phyloP scores from a whole-genome alignment of 2,888 invertebrate genomes.

The Phlogophora meticulosa region DNA sequence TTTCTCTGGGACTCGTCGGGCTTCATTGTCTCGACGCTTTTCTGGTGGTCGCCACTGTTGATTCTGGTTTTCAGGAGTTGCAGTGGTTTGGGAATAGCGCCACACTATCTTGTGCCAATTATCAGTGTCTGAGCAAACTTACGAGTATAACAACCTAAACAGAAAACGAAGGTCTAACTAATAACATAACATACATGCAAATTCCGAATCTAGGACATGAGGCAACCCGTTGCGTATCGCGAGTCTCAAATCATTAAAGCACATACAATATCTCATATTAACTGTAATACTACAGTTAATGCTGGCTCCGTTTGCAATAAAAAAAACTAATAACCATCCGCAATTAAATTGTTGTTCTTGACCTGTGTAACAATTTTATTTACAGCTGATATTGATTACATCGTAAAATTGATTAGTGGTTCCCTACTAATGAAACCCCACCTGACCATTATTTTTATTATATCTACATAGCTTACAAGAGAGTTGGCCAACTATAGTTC shows the following conservation, averaged over 20 bases:
- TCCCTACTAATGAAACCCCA: conserved; percentile 8
- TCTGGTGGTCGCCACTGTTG: no score
- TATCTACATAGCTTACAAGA: no score
- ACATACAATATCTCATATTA: conserved; percentile 65
- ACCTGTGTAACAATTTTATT: conserved; percentile 47
- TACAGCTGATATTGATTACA: conserved; percentile 35
- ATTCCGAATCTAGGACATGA: conserved; percentile 69
- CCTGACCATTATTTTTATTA: background rate
- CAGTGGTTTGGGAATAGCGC: no score
- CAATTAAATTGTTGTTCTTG: conserved; percentile 59
- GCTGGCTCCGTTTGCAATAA: conserved; percentile 62
- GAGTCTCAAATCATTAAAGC: conserved; percentile 58
- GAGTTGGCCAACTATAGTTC: no score
- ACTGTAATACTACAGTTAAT: conserved; percentile 74
- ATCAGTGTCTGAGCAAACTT: conserved; percentile 1
- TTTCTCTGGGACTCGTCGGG: no score
- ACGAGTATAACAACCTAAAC: conserved; percentile 22
- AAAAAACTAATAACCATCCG: conserved; percentile 61
- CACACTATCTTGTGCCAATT: background rate
- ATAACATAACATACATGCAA: conserved; percentile 54
- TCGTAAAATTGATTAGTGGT: conserved; percentile 38
- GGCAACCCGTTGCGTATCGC: conserved; percentile 63
- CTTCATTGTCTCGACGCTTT: no score
- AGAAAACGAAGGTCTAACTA: conserved; percentile 51
- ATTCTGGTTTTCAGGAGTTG: no score